phyloP scores from a whole-genome alignment of 2,888 invertebrate genomes.

The Limnephilus rhombicus region DNA sequence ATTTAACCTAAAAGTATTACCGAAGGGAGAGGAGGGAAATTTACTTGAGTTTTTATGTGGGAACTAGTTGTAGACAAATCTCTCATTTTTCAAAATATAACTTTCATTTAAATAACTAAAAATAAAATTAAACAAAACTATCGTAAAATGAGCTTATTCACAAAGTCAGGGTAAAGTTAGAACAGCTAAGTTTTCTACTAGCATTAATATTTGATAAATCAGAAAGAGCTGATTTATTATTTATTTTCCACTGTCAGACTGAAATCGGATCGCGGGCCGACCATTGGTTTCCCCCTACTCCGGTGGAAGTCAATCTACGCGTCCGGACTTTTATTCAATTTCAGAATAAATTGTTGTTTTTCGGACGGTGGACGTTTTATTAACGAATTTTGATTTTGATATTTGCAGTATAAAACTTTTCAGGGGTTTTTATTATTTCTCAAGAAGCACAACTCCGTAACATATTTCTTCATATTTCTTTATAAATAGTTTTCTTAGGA shows the following conservation, averaged over 20 bases:
- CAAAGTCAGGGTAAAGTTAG: neutral
- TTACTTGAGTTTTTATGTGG: no score
- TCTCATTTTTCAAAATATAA: no score
- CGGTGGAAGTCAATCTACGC: conserved; percentile 38
- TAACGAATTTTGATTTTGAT: conserved; percentile 9
- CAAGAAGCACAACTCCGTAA: neutral
- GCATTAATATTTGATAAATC: neutral
- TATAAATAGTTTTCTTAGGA: neutral
- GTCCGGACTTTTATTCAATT: conserved; percentile 41
- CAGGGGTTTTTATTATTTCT: neutral
- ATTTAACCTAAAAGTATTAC: no score
- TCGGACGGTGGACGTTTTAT: conserved; percentile 16
- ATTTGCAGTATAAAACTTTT: neutral
- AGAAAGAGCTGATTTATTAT: neutral
- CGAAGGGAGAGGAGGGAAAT: no score
- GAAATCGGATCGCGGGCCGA: neutral
- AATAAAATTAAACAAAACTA: no score
- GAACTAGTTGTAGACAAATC: no score
- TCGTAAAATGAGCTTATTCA: neutral
- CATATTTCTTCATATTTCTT: neutral
- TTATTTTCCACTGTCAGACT: neutral
- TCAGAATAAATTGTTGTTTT: conserved; percentile 39
- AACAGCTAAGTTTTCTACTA: neutral
- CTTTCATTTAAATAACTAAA: no score
- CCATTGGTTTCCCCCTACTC: neutral